Evolutionary conservation across 2,888 invertebrate species (phyloP), one percentile per base, ranked within the genome.

Genomic region (Eutolmus rufibarbis): DNA sequence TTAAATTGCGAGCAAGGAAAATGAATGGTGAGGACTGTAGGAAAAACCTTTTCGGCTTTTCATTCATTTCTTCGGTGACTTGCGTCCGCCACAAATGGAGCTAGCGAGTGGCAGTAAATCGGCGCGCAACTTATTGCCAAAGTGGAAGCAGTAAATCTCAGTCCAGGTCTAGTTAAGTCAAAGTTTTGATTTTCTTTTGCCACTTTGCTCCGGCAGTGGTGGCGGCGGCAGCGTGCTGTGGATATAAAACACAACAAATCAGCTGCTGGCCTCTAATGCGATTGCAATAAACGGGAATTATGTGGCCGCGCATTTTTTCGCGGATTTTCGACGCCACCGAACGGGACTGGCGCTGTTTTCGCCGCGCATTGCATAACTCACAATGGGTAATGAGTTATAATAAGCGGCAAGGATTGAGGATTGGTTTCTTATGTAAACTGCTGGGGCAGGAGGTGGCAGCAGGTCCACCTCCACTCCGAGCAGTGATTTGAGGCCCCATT

Each of bases 321-420:
- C 14, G 16, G 28, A 31, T 79, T 79, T 46, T 79, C 51, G 43
- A 79, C 23, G 66, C 23, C 66, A 14, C 8, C 31, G 31, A 46
- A 9, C 79, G 16, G 51, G 78, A 28, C 78, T 51, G 43, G 46
- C 46, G 43, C 46, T 79, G 78, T 79, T 79, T 79, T 79, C 23
- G 23, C 16, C 12, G 16, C 16, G 5, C n/a, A 51, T 82, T 82
- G 66, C 82, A 82, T 82, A 82, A 82, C 57, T 57, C 66, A 82
- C 82, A 82, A 66, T 66, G 51, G 82, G 37, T 82, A 82, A 82
- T 82, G 82, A 82, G 82, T 82, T 82, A 82, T 82, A 82, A 82
- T 57, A 57, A 82, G 57, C 57, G 82, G 57, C 57, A 82, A 66
- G 37, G 82, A 66, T 66, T 57, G 40, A 82, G 82, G 82, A 82